Conservation (phyloP, 2,888 invertebrate genomes). For the Hydraecia micacea region DNA sequence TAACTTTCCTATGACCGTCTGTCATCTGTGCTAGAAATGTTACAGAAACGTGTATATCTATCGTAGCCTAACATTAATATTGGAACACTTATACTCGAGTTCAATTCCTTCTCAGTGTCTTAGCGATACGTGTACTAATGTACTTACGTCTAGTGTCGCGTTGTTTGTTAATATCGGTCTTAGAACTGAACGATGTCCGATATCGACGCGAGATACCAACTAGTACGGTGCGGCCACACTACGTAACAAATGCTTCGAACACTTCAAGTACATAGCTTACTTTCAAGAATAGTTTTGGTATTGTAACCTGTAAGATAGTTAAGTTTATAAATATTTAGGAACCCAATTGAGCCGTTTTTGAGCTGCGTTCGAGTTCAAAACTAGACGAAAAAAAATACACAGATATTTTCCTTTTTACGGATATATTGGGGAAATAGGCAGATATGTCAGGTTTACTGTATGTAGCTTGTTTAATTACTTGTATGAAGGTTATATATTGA, state of each 20-base stretch:
- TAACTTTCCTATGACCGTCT: neutral
- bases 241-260: neutral
- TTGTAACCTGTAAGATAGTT: neutral
- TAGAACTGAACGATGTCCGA: conserved; percentile 21
- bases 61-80: conserved; percentile 53
- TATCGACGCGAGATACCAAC: conserved; percentile 10
- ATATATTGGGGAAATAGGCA: neutral
- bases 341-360: too few relatives aligned
- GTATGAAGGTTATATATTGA: neutral
- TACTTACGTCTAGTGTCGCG: conserved; percentile 59
- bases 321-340: neutral
- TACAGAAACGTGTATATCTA: conserved; percentile 33
- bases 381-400: neutral
- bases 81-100: conserved; percentile 63
- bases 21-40: conserved; percentile 36
- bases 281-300: neutral
- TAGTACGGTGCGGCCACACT: conserved; percentile 23
- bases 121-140: conserved; percentile 39
- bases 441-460: neutral
- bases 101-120: conserved; percentile 71
- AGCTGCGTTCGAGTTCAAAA: neutral
- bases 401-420: neutral
- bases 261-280: neutral
- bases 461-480: neutral
- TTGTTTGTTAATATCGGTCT: neutral